Percentiles rank a stretch among this genome's conserved stretches.
Conservation (phyloP, 2,113 vertebrate species). For the Abramis brama region DNA sequence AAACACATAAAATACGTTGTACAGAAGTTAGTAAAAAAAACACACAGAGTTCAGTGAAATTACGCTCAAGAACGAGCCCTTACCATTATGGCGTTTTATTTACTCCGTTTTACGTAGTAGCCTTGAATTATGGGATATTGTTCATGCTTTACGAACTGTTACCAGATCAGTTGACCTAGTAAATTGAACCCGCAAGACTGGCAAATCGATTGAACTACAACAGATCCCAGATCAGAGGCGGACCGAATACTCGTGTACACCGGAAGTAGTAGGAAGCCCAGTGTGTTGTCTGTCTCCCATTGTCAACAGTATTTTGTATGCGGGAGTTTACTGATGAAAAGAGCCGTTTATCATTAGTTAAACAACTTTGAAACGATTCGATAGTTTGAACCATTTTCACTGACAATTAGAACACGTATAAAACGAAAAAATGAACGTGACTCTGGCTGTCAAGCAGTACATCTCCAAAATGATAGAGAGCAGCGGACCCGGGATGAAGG, state of each 20-base stretch:
- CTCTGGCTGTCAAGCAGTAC: slow-evolving; percentile 93
- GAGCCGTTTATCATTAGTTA: neutral
- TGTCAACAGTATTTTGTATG: slow-evolving; percentile 32
- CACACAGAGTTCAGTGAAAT: too few relatives aligned
- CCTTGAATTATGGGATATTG: slow-evolving; percentile 42
- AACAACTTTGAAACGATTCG: neutral
- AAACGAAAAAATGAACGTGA: slow-evolving; percentile 85
- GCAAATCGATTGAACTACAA: neutral
- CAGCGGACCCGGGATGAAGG: slow-evolving; percentile 96
- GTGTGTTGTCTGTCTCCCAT: slow-evolving; percentile 25
- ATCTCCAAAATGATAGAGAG: slow-evolving; percentile 95
- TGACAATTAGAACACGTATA: too few relatives aligned
- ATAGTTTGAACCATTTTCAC: neutral
- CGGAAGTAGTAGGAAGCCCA: slow-evolving; percentile 41
- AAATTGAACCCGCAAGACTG: neutral
- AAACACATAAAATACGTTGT: neutral
- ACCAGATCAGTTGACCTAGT: slow-evolving; percentile 31
- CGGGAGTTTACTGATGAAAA: neutral
- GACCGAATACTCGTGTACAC: neutral
- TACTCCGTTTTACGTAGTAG: neutral
- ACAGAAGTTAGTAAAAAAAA: too few relatives aligned
- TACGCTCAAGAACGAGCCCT: neutral
- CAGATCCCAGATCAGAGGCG: slow-evolving; percentile 34
- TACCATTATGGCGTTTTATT: slow-evolving; percentile 48
- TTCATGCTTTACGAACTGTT: neutral